A percentile compares a stretch with the other conserved stretches of the same genome.
phyloP scores from a whole-genome alignment of 2,888 invertebrate species.

The Cerceris rybyensis region DNA sequence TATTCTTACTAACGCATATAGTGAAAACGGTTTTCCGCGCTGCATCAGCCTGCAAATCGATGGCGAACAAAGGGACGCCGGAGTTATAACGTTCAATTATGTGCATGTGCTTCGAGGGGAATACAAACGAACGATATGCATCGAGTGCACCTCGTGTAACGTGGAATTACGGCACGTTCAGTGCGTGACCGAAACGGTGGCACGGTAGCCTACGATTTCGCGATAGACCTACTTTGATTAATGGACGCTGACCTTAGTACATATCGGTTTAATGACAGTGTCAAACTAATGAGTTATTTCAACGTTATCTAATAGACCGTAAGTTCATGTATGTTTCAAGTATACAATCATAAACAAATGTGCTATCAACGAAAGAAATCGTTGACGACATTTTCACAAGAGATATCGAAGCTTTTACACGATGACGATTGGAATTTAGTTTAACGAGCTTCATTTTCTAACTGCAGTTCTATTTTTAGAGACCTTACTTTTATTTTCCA shows the following conservation, averaged over 20 bases:
- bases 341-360: too few species aligned
- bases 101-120: constrained; percentile 7
- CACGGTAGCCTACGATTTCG: constrained; percentile 2
- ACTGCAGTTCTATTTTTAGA: too few species aligned
- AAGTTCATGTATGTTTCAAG: too few species aligned
- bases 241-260: constrained; percentile 7
- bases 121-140: constrained; percentile 8
- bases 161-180: neutral
- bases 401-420: too few species aligned
- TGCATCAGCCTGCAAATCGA: neutral
- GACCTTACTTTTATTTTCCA: too few species aligned
- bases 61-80: neutral
- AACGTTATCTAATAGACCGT: too few species aligned
- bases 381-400: too few species aligned
- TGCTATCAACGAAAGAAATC: too few species aligned
- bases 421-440: too few species aligned
- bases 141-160: constrained; percentile 1
- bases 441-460: too few species aligned
- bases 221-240: constrained; percentile 19
- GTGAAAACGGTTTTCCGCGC: constrained; percentile 18
- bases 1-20: constrained; percentile 35
- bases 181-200: constrained; percentile 4
- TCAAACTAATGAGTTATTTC: neutral
- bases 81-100: constrained; percentile 6
- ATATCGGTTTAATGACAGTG: neutral